These are phyloP conservation scores for Machimus rusticus DNA, from an alignment of 2,888 invertebrate species.

Conservation along the genomic window DNA sequence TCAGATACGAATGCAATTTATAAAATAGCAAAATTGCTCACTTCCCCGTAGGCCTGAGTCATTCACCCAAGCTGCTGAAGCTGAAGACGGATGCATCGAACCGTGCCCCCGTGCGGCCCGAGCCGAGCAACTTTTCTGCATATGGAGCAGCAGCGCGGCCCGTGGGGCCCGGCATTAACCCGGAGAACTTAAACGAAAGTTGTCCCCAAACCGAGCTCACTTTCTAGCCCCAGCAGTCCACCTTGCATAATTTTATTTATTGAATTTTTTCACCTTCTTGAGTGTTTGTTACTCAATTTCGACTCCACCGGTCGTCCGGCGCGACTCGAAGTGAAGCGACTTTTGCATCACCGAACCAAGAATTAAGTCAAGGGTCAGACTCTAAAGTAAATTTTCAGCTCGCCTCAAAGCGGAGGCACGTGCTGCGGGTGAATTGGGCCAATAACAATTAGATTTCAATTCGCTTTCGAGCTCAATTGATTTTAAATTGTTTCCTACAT, in stretches of 20 bases:
- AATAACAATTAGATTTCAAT: conserved; percentile 17
- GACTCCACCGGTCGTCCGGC: neutral
- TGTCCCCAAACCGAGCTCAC: neutral
- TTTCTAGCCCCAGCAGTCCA: neutral
- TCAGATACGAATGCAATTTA: neutral
- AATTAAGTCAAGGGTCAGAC: neutral
- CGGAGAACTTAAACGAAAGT: neutral
- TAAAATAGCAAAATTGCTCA: neutral
- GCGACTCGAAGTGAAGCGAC: neutral
- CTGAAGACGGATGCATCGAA: neutral
- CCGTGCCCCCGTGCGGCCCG: neutral
- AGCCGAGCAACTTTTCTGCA: neutral
- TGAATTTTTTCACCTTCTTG: neutral
- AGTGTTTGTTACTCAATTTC: neutral
- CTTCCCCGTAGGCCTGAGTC: neutral
- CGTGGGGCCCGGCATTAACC: neutral
- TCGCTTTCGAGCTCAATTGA: conserved; percentile 1
- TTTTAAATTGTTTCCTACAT: conserved; percentile 1
- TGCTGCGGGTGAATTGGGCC: neutral
- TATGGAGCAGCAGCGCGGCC: neutral
- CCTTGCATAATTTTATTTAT: neutral
- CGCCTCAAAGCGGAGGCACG: neutral
- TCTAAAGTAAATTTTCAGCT: neutral
- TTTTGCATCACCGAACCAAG: neutral
- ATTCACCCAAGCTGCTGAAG: neutral